phyloP scores from a whole-genome alignment of 2,113 vertebrate genomes.

The Epinephelus lanceolatus region DNA sequence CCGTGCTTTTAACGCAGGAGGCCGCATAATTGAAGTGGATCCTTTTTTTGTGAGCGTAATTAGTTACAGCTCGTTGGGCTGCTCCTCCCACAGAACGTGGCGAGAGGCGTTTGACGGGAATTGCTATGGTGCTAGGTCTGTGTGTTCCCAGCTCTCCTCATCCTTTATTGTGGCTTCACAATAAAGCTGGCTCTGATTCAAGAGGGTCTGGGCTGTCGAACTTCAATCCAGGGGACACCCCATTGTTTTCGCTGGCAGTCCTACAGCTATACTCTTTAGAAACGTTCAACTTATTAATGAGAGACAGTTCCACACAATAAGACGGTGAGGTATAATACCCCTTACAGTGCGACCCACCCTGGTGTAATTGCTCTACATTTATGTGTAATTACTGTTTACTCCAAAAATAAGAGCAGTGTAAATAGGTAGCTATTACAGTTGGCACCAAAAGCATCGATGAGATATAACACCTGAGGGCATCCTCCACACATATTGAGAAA shows the following conservation, averaged over 20 bases:
- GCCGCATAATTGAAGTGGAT: conserved; percentile 75
- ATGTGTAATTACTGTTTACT: conserved; percentile 80
- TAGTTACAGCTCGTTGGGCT: conserved; percentile 78
- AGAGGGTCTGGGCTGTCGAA: conserved; percentile 9
- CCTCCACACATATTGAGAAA: not conserved
- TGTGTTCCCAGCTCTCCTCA: not conserved
- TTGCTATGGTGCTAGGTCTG: not conserved
- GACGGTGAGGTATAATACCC: conserved; percentile 49
- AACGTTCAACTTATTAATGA: conserved; percentile 56
- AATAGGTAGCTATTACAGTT: conserved; percentile 73
- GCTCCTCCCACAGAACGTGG: conserved; percentile 64
- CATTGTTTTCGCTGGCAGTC: conserved; percentile 9
- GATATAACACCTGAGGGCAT: conserved; percentile 50
- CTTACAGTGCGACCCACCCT: conserved; percentile 62
- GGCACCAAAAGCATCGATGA: conserved; percentile 54
- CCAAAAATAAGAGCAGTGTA: conserved; percentile 63
- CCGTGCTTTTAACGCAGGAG: conserved; percentile 60
- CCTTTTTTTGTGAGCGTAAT: conserved; percentile 68
- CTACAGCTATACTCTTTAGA: conserved; percentile 23
- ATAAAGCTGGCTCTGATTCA: conserved; percentile 44
- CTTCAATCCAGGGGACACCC: conserved; percentile 11
- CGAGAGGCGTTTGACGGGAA: conserved; percentile 34
- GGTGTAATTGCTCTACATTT: conserved; percentile 74
- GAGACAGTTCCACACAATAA: conserved; percentile 54
- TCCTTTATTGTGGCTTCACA: conserved; percentile 42